These are phyloP conservation scores for Sinocyclocheilus rhinocerous DNA, from an alignment of 2,113 vertebrate species.

Conservation along the genomic window DNA sequence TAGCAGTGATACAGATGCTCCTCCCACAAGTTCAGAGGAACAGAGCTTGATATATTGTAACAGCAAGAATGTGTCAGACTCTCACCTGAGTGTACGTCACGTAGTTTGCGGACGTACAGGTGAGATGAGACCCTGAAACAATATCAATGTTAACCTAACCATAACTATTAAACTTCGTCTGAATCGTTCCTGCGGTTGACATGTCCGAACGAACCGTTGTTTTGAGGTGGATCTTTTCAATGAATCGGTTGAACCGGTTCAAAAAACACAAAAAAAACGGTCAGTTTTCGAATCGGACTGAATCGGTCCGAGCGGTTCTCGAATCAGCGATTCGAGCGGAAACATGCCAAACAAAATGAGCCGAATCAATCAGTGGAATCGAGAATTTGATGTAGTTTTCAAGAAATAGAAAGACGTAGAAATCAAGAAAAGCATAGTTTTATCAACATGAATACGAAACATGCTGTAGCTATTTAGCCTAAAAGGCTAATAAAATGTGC, in stretches of 20 bases:
- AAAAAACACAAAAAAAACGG: too few species aligned
- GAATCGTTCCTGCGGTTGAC: background rate
- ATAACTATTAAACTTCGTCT: background rate
- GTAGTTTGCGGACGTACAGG: slow-evolving; percentile 15
- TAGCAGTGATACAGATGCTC: background rate
- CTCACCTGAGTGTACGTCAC: slow-evolving; percentile 45
- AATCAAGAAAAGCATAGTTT: too few species aligned
- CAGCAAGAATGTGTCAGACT: slow-evolving; percentile 11
- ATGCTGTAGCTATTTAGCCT: background rate
- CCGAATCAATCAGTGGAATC: too few species aligned
- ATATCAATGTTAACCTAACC: background rate
- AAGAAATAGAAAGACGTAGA: too few species aligned
- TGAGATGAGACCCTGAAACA: background rate
- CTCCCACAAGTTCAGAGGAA: slow-evolving; percentile 21
- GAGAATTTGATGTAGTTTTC: too few species aligned
- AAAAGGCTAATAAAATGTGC: background rate
- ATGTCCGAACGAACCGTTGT: background rate
- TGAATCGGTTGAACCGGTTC: background rate
- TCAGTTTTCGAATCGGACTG: background rate
- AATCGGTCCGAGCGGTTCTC: too few species aligned
- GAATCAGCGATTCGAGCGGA: too few species aligned
- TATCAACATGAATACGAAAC: too few species aligned
- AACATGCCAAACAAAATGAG: too few species aligned
- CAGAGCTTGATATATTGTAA: slow-evolving; percentile 16
- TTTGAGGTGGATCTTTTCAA: background rate